Evolutionary conservation across 2,113 vertebrate species (phyloP).

Genomic region (Aptenodytes forsteri): DNA sequence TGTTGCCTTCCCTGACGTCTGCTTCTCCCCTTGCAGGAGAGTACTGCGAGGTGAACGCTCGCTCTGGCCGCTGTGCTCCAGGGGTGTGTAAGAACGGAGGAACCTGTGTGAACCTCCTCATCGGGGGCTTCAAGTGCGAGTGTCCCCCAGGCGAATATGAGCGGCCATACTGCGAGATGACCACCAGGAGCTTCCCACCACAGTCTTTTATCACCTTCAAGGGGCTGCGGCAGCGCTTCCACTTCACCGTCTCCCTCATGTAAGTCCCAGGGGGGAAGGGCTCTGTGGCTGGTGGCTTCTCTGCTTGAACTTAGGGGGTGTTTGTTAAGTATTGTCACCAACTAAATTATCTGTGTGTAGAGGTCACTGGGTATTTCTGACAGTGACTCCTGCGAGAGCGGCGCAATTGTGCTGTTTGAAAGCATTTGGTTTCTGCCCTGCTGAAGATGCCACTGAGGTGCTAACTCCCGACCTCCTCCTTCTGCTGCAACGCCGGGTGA

Average conservation of each 20-base stretch:
- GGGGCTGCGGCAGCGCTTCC: conserved; percentile 81
- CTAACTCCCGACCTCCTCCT: fast-evolving
- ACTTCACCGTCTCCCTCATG: conserved; percentile 80
- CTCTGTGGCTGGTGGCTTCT: neutral
- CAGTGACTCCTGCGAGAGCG: fast-evolving
- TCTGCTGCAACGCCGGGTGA: fast-evolving
- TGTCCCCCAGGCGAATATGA: conserved; percentile 76
- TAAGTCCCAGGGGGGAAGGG: conserved; percentile 30
- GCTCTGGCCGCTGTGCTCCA: conserved; percentile 76
- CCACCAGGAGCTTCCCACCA: conserved; percentile 79
- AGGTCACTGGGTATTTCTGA: neutral
- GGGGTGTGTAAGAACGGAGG: conserved; percentile 82
- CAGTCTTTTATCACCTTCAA: conserved; percentile 84
- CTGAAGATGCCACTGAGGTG: neutral
- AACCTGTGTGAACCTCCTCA: conserved; percentile 80
- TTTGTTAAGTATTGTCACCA: neutral
- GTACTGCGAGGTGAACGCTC: conserved; percentile 73
- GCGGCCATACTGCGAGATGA: conserved; percentile 80
- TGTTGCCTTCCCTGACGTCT: neutral
- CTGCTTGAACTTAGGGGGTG: fast-evolving
- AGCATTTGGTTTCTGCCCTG: neutral
- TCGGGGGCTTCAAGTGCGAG: conserved; percentile 82
- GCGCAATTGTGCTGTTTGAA: fast-evolving
- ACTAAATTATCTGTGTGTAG: fast-evolving
- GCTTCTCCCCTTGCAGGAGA: conserved; percentile 69